These are phyloP conservation scores for Vireo griseus DNA, from an alignment of 2,797 vertebrate species.

Conservation along the genomic window DNA sequence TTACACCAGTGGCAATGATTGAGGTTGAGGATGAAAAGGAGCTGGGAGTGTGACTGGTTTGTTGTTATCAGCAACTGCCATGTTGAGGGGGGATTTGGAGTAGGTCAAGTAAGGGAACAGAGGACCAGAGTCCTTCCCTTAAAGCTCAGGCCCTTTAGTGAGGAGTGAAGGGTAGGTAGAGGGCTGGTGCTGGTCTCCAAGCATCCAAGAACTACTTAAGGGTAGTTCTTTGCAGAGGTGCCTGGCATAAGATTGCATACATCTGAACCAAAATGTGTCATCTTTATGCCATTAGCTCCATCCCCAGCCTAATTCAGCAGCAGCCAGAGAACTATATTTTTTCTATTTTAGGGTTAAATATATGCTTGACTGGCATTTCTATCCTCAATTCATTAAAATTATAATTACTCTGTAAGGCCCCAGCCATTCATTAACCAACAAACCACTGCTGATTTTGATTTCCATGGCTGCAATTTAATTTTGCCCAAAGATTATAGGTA, in stretches of 20 bases:
- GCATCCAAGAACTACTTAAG: neutral
- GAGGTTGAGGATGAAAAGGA: neutral
- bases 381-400: neutral
- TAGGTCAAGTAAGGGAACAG: neutral
- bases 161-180: neutral
- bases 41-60: neutral
- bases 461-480: conserved; percentile 18
- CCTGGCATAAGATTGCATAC: neutral
- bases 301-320: neutral
- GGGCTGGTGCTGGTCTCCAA: neutral
- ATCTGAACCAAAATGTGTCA: neutral
- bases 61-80: rapidly evolving
- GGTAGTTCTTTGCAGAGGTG: neutral
- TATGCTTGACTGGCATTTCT: neutral
- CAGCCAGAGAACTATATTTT: neutral
- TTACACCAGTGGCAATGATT: neutral
- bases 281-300: neutral
- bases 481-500: neutral
- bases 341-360: neutral
- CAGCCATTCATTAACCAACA: neutral
- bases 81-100: neutral
- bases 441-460: conserved; percentile 14
- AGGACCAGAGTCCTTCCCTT: neutral
- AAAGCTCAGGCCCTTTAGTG: neutral
- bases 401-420: neutral